Conservation (phyloP, 2,888 invertebrate genomes). For the Hymenopus coronatus region DNA sequence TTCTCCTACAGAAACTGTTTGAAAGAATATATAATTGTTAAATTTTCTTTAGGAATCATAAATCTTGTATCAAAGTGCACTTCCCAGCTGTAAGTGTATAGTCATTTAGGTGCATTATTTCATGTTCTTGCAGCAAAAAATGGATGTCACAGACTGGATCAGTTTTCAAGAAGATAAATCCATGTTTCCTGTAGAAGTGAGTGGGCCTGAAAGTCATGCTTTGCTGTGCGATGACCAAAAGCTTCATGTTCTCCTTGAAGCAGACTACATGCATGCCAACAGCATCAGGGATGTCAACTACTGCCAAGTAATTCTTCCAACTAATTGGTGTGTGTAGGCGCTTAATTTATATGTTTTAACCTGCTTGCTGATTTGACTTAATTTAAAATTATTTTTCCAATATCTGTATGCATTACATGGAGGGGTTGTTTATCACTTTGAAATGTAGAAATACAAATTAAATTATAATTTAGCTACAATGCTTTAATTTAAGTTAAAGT, state of each 20-base stretch:
- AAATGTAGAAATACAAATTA: neutral
- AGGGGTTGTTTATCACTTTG: neutral
- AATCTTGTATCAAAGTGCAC: no score
- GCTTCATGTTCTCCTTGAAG: conserved; percentile 46
- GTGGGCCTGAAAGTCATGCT: conserved; percentile 41
- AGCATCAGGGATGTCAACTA: conserved; percentile 24
- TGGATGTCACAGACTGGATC: conserved; percentile 49
- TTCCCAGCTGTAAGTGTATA: neutral
- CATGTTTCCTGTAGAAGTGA: conserved; percentile 46
- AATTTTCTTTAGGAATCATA: no score
- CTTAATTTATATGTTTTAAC: neutral
- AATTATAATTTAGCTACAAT: neutral
- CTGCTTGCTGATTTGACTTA: neutral
- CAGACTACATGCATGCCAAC: conserved; percentile 36
- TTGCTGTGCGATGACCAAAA: conserved; percentile 39
- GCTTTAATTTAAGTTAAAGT: neutral
- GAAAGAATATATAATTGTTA: no score
- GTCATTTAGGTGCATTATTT: neutral
- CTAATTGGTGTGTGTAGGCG: conserved; percentile 13
- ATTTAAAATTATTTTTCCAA: neutral
- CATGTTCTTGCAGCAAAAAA: conserved; percentile 45
- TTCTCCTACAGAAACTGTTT: no score
- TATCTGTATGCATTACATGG: neutral
- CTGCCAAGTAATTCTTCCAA: conserved; percentile 20
- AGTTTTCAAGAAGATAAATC: conserved; percentile 45